Conservation (phyloP, 2,797 vertebrate species). For the Vespertilio murinus region DNA sequence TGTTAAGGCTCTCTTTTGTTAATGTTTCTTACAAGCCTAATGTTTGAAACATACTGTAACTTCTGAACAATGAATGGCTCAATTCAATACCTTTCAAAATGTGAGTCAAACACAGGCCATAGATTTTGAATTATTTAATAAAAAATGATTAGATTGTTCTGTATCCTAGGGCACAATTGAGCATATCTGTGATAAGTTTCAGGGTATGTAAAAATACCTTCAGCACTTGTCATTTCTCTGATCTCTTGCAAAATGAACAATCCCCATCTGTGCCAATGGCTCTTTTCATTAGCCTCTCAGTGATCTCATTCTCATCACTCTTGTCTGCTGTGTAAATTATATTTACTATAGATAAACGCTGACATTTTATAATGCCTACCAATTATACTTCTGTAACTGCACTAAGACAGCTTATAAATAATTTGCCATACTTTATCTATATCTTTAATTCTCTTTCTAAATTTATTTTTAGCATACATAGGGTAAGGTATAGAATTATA, state of each 20-base stretch:
- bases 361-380: constrained; percentile 45
- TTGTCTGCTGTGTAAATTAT: constrained; percentile 74
- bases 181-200: constrained; percentile 64
- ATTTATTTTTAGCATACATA: not conserved
- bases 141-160: constrained; percentile 74
- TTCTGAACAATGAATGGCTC: constrained; percentile 66
- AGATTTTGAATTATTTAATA: constrained; percentile 79
- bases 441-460: not conserved
- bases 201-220: constrained; percentile 64
- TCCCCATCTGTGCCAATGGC: constrained; percentile 52
- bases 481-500: not conserved
- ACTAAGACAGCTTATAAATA: constrained; percentile 20
- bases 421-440: not conserved
- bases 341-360: constrained; percentile 68
- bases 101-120: constrained; percentile 73
- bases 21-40: constrained; percentile 64
- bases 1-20: constrained; percentile 61
- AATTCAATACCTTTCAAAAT: constrained; percentile 78
- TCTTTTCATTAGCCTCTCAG: constrained; percentile 75
- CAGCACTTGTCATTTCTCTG: constrained; percentile 73
- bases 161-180: constrained; percentile 68
- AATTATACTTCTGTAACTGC: constrained; percentile 57
- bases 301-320: constrained; percentile 77
- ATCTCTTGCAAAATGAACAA: constrained; percentile 76
- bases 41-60: constrained; percentile 75